Conservation (phyloP, 1,140 invertebrate genomes). For the Lineus longissimus region DNA sequence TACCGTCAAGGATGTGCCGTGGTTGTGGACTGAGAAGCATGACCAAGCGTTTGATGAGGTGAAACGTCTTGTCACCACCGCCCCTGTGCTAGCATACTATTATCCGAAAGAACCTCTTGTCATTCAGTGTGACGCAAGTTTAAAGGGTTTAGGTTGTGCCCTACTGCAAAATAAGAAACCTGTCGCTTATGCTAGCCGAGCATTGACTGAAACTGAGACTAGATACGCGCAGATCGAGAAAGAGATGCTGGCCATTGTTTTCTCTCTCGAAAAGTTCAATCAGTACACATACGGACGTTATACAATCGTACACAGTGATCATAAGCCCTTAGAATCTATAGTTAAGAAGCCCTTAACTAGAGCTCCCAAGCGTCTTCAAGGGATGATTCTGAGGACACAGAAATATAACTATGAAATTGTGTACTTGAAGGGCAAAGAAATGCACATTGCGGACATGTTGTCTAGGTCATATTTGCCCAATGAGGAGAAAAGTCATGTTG, state of each 20-base stretch:
- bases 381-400: slow-evolving; percentile 52
- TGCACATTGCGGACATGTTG: slow-evolving; percentile 43
- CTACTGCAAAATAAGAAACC: too few relatives aligned
- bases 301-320: too few relatives aligned
- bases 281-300: too few relatives aligned
- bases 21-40: not conserved
- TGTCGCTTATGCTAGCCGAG: too few relatives aligned
- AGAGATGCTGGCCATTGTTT: too few relatives aligned
- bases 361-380: slow-evolving; percentile 49
- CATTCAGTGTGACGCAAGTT: too few relatives aligned
- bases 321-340: slow-evolving; percentile 50
- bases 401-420: slow-evolving; percentile 50
- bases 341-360: slow-evolving; percentile 48
- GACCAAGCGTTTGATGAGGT: not conserved
- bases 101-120: too few relatives aligned
- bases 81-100: not conserved
- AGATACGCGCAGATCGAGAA: too few relatives aligned
- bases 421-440: slow-evolving; percentile 49
- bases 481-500: too few relatives aligned
- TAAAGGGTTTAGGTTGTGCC: too few relatives aligned
- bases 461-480: slow-evolving; percentile 12
- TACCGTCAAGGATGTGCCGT: not conserved
- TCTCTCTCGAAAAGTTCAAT: too few relatives aligned
- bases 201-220: too few relatives aligned
- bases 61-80: not conserved